Evolutionary conservation across 1,140 invertebrate genomes (phyloP), one percentile per base, ranked within the genome.

Genomic region (Hypsibius dujardini): DNA sequence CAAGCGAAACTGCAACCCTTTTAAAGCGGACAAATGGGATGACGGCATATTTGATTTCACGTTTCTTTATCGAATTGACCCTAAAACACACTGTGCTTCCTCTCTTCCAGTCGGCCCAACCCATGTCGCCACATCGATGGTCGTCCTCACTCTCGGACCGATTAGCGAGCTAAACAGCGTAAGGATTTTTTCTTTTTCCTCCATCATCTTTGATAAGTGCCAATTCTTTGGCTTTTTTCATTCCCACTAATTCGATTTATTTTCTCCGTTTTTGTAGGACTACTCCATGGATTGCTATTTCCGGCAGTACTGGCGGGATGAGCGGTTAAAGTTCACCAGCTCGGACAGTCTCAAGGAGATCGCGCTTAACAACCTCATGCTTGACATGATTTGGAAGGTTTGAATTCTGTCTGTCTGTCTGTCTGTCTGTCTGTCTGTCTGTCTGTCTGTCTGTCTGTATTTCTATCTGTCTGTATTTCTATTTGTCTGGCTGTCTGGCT

Each of bases 351-450:
- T 67, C 3, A 12, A 67, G 42, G 62, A 67, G 42, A 12, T 67
- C 3, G 62, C 62, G 12, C 45, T 67, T 7, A 67, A 67, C 62
- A 67, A 67, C 45, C 62, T 67, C 62, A 67, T 67, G 62, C 42
- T 67, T 12, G 62, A 67, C 42, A 67, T 15, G 12, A 67, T 67
- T 15, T 67, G 62, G 62, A 67, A 67, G 62, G 62, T 67, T 15
- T 67, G 3, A 67, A 7, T 56, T 12, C n/a, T 56, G 50, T 7
- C 50, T 12, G n/a, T 40, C 42, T 74, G 50, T 2, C 42, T 28
- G 28, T 28, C 28, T 28, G 28, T 28, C 28, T 28, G 28, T 28
- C 28, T 28, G 28, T 28, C 28, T 28, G 28, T 28, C 28, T 28
- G 28, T 0, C 28, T 28, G 28, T 28, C 28, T 28, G 28, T 28